phyloP scores from a whole-genome alignment of 2,888 invertebrate species.

The Alloplasta piceator region DNA sequence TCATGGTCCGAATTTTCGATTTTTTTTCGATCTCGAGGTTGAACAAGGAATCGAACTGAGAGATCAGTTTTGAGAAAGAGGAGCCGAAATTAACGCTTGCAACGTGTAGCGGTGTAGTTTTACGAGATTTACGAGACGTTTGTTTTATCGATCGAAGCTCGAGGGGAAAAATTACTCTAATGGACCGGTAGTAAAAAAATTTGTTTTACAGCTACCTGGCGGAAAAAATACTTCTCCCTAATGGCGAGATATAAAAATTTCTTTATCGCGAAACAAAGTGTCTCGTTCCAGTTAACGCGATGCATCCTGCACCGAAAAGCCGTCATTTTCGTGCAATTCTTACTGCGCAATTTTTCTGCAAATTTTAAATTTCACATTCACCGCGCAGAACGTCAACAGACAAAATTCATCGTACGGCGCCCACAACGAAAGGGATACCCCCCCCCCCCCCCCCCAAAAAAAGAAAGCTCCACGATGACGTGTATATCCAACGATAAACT shows the following conservation, averaged over 20 bases:
- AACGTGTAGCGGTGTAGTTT: too few species aligned
- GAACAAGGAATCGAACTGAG: too few species aligned
- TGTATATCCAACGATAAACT: not conserved
- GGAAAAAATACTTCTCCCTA: not conserved
- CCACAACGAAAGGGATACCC: not conserved
- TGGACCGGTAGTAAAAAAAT: not conserved
- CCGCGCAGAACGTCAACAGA: not conserved
- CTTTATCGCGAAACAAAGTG: not conserved
- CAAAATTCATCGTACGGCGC: not conserved
- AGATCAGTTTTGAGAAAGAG: too few species aligned
- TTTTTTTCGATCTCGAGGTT: too few species aligned
- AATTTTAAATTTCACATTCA: not conserved
- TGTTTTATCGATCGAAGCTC: too few species aligned
- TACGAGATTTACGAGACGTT: too few species aligned
- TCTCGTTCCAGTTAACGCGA: not conserved
- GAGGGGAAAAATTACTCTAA: not conserved
- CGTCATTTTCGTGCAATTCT: not conserved
- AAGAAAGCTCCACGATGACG: not conserved
- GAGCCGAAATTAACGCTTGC: too few species aligned
- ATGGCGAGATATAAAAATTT: not conserved
- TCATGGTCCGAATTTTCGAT: too few species aligned
- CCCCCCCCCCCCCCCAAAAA: too few species aligned
- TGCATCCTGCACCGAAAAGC: not conserved
- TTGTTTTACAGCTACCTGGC: not conserved
- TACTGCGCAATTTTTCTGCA: not conserved